Percentiles rank a stretch among this genome's conserved stretches.
Evolutionary conservation across 1,140 invertebrate genomes (phyloP).

Genomic region (Ceratoteleas bidentatus): DNA sequence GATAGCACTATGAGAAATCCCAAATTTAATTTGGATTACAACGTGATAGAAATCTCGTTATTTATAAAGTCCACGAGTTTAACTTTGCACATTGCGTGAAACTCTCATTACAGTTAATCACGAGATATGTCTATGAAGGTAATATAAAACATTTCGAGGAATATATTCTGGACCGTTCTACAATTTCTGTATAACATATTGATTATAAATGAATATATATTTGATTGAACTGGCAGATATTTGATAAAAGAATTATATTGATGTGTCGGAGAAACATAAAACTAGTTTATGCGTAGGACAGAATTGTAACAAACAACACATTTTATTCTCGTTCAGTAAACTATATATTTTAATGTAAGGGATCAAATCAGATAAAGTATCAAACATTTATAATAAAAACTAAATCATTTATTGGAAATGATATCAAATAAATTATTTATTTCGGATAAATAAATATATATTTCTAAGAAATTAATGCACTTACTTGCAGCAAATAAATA

Average conservation of each 20-base stretch:
- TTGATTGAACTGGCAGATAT: neutral
- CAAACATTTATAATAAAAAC: too few relatives aligned
- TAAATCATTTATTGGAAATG: too few relatives aligned
- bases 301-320: too few relatives aligned
- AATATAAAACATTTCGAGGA: slow-evolving; percentile 36
- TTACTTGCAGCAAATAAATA: too few relatives aligned
- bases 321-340: too few relatives aligned
- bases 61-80: slow-evolving; percentile 37
- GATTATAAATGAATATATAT: neutral
- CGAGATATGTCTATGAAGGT: slow-evolving; percentile 9
- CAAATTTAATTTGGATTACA: slow-evolving; percentile 53
- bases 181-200: neutral
- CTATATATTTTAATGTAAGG: too few relatives aligned
- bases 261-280: too few relatives aligned
- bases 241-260: neutral
- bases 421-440: too few relatives aligned
- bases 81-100: slow-evolving; percentile 24
- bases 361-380: too few relatives aligned
- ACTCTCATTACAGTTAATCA: slow-evolving; percentile 49
- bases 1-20: slow-evolving; percentile 34
- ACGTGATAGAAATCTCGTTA: slow-evolving; percentile 49
- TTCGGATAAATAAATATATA: too few relatives aligned
- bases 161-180: slow-evolving; percentile 5
- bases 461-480: too few relatives aligned
- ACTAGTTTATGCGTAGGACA: neutral